These are phyloP conservation scores for Passer domesticus DNA, from an alignment of 2,113 vertebrate genomes.

Conservation along the genomic window DNA sequence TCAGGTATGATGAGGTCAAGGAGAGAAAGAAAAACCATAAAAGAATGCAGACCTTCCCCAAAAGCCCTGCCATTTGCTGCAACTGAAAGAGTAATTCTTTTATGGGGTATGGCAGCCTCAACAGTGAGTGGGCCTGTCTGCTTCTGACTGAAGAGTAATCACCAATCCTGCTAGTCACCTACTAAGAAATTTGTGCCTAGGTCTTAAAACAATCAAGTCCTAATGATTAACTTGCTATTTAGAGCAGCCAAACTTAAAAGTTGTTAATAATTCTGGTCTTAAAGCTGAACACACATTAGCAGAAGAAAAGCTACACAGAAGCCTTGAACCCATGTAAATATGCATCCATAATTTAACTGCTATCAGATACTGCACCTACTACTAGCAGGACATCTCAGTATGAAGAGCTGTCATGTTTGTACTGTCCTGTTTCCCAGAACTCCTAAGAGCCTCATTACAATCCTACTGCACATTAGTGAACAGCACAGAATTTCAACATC, in stretches of 20 bases:
- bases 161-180: background rate
- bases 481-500: background rate
- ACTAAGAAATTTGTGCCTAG: background rate
- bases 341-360: background rate
- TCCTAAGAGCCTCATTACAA: background rate
- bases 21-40: background rate
- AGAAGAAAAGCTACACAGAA: background rate
- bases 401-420: background rate
- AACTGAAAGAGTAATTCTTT: background rate
- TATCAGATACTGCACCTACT: background rate
- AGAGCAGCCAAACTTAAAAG: background rate
- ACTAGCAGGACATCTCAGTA: background rate
- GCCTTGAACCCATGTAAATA: rapidly evolving
- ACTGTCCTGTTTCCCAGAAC: background rate
- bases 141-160: background rate
- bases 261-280: background rate
- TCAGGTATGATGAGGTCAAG: background rate
- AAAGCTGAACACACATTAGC: background rate
- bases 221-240: background rate
- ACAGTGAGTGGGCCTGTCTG: background rate
- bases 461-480: background rate
- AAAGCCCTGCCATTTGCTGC: background rate
- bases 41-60: background rate
- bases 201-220: background rate
- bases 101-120: background rate